phyloP scores from a whole-genome alignment of 2,797 vertebrate species.

The Sarcophilus harrisii region DNA sequence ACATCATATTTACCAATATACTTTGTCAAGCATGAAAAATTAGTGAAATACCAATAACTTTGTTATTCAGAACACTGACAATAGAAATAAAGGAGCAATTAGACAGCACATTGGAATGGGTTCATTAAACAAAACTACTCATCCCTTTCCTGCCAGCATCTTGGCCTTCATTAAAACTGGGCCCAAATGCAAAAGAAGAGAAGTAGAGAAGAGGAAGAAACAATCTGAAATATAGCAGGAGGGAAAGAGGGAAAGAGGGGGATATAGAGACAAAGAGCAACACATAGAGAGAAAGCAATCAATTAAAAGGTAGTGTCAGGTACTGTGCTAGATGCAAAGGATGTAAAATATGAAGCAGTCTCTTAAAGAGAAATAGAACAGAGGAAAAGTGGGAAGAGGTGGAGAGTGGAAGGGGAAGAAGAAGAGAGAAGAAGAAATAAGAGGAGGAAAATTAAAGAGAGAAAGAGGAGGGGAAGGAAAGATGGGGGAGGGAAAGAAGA shows the following conservation, averaged over 20 bases:
- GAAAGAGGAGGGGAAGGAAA: background rate
- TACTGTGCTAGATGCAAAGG: background rate
- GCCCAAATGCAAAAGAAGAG: constrained; percentile 13
- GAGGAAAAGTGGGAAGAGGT: background rate
- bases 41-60: constrained; percentile 69
- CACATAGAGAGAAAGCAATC: background rate
- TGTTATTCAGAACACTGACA: constrained; percentile 63
- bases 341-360: background rate
- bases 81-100: constrained; percentile 66
- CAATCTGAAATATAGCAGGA: background rate
- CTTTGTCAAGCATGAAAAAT: constrained; percentile 72
- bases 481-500: background rate
- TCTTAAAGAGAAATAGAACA: background rate
- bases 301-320: background rate
- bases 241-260: background rate
- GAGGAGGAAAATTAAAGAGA: rapidly evolving
- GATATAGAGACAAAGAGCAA: background rate
- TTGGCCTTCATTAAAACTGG: constrained; percentile 57
- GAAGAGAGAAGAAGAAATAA: background rate
- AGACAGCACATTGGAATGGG: background rate
- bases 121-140: constrained; percentile 65
- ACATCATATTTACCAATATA: constrained; percentile 69
- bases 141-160: background rate
- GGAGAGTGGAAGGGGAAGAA: rapidly evolving
- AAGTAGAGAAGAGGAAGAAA: background rate